Evolutionary conservation across 2,113 vertebrate genomes (phyloP).

Genomic region (Perca schrenkii): DNA sequence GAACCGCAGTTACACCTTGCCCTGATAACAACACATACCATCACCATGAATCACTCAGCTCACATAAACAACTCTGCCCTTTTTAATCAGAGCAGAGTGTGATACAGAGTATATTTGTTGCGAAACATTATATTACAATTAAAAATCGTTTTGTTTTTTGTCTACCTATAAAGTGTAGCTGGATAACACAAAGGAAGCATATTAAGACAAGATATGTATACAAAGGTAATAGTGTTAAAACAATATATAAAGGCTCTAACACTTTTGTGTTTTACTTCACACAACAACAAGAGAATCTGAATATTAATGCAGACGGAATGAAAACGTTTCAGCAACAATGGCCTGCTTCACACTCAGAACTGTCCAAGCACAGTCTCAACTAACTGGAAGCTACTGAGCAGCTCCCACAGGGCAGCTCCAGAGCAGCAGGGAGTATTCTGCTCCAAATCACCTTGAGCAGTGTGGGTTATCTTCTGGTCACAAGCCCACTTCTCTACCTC

Average conservation of each 20-base stretch:
- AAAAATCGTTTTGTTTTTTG: neutral
- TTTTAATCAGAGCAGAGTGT: neutral
- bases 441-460: neutral
- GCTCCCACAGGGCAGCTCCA: neutral
- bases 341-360: neutral
- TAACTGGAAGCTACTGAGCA: neutral
- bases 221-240: neutral
- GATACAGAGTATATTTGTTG: neutral
- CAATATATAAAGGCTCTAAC: neutral
- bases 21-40: constrained; percentile 2
- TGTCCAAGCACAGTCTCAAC: neutral
- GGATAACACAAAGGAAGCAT: neutral
- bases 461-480: neutral
- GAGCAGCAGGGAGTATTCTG: neutral
- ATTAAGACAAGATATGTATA: neutral
- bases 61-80: neutral
- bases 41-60: constrained; percentile 9
- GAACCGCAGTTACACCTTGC: constrained; percentile 37
- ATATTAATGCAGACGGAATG: neutral
- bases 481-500: neutral
- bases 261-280: neutral
- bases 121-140: neutral
- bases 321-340: neutral
- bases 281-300: neutral
- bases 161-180: neutral